These are phyloP conservation scores for Orycteropus afer DNA, from an alignment of 2,113 vertebrate species.

Conservation along the genomic window DNA sequence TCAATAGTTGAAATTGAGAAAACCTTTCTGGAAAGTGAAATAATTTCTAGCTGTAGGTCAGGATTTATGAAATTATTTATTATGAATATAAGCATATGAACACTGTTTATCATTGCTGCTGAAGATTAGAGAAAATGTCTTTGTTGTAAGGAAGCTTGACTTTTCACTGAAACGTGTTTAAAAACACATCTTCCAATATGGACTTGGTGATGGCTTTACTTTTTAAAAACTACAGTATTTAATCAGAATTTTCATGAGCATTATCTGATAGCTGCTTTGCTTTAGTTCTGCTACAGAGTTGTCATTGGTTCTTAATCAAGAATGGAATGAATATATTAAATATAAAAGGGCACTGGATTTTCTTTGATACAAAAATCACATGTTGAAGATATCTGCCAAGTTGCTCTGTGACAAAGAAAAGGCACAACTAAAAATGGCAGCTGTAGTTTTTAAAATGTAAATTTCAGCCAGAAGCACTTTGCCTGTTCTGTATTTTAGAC, in stretches of 20 bases:
- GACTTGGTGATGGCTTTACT: conserved; percentile 5
- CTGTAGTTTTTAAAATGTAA: conserved; percentile 45
- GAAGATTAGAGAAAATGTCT: background rate
- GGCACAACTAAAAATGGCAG: conserved; percentile 62
- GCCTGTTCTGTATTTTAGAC: conserved; percentile 18
- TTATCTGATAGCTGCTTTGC: background rate
- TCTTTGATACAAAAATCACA: background rate
- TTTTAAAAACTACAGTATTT: conserved; percentile 55
- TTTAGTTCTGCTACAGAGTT: background rate
- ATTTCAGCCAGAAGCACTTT: conserved; percentile 41
- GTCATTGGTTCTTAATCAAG: background rate
- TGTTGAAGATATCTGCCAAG: background rate
- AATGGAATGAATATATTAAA: background rate
- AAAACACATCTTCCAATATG: background rate
- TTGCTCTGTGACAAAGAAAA: conserved; percentile 58
- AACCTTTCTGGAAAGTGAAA: background rate
- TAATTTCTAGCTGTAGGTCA: background rate
- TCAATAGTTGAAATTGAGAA: background rate
- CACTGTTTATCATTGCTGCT: background rate
- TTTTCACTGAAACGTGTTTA: conserved; percentile 45
- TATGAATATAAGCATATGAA: background rate
- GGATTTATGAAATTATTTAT: background rate
- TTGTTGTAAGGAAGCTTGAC: background rate
- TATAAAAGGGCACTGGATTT: conserved; percentile 24
- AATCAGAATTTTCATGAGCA: conserved; percentile 7